Base-by-base conservation (phyloP, 2,888 invertebrate species). In the Tenthredo scrophulariae region DNA sequence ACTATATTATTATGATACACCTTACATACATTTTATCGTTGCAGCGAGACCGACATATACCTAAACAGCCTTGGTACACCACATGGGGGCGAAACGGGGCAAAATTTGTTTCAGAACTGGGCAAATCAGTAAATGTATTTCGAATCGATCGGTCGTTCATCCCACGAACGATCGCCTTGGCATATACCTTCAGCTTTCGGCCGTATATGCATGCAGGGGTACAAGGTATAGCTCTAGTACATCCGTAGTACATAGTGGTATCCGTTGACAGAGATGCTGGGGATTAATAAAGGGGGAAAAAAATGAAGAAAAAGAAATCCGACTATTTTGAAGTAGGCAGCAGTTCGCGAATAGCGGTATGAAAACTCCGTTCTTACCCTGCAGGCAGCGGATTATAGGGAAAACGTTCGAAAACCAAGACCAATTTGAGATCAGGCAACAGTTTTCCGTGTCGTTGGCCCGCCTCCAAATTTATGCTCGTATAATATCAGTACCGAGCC, bases 371-470 rank as follows among this genome's bases (percentile, higher is more conserved):
- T 33, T 43, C 22, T n/a, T 54, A 5, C n/a, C 18, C 54, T 6
- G 46, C 43, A 74, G 22, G 85, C 40, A 65, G 62, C 46, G 13
- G 46, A 46, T 10, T 26, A 22, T 22, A 10, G 10, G 84, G 83
- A 72, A 40, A 10, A n/a, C 43, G 85, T 87, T 86, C 85, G 85
- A 86, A 85, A 86, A 74, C 86, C 86, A 87, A 87, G 88, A 84
- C 86, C 86, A 86, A 87, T 89, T 88, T 86, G 77, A 86, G 80
- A 84, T 65, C 85, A 85, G 84, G 84, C 86, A 85, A 88, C 87
- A 86, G 87, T 87, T 88, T 86, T 87, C 85, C 70, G 50, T 85
- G 87, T 86, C 84, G 84, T 87, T 90, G 90, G 90, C 89, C 85
- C 77, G 70, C 37, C 84, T 89, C 90, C 90, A 90, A 89, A 86